Conservation (phyloP, 2,113 vertebrate species). For the Bambusicola thoracicus region DNA sequence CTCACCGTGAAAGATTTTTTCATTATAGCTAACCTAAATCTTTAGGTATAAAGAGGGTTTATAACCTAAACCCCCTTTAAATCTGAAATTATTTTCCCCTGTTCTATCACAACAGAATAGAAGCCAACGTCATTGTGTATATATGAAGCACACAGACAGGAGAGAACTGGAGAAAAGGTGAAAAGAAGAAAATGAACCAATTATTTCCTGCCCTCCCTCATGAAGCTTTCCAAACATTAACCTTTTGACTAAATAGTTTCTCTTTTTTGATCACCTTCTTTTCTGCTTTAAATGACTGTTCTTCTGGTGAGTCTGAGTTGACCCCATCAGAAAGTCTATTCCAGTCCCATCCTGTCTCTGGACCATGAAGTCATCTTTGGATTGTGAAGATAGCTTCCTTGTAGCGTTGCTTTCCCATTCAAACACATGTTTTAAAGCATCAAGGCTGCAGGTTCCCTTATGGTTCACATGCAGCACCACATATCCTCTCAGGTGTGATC, state of each 20-base stretch:
- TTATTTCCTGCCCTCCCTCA: background rate
- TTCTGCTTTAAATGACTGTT: background rate
- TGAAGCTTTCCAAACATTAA: background rate
- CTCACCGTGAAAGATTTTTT: too few species aligned
- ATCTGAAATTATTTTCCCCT: too few species aligned
- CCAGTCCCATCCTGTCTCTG: background rate
- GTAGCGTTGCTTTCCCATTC: background rate
- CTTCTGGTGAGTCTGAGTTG: background rate
- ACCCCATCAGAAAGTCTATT: background rate
- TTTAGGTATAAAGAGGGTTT: too few species aligned
- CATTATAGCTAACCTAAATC: too few species aligned
- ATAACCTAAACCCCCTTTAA: too few species aligned
- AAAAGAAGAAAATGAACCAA: background rate
- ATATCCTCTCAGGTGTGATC: background rate
- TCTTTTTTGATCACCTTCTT: background rate
- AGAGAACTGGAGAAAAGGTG: background rate
- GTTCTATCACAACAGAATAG: background rate
- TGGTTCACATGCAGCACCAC: background rate
- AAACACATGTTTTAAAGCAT: background rate
- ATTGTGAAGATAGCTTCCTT: background rate
- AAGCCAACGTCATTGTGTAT: background rate
- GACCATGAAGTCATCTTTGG: background rate
- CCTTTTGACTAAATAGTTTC: background rate
- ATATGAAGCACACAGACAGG: background rate
- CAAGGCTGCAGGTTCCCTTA: background rate